Percentiles rank a stretch among this genome's conserved stretches.
These are phyloP conservation scores for Rhadina sibilatrix DNA, from an alignment of 2,113 vertebrate species.

Conservation along the genomic window DNA sequence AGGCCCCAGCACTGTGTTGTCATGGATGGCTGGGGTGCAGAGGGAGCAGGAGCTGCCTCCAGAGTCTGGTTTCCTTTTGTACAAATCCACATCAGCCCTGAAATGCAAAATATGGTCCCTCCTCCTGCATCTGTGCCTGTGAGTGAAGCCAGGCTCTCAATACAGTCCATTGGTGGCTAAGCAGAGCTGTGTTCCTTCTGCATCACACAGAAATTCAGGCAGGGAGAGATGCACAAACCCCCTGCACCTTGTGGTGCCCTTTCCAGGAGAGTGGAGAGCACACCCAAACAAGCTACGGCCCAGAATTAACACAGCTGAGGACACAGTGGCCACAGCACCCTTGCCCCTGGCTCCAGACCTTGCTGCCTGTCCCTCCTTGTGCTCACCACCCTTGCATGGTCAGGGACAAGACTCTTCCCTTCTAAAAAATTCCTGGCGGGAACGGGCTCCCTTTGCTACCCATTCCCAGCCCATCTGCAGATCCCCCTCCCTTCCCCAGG, in stretches of 20 bases:
- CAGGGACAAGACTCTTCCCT: background rate
- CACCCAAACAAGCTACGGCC: background rate
- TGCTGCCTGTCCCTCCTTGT: fast-evolving
- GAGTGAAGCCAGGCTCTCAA: background rate
- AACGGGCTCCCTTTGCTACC: background rate
- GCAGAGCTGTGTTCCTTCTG: background rate
- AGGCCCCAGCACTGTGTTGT: background rate
- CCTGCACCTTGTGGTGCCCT: background rate
- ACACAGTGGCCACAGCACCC: background rate
- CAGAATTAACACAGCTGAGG: background rate
- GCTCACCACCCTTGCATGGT: background rate
- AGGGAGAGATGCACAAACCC: background rate
- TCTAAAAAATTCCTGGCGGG: background rate
- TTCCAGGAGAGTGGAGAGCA: background rate
- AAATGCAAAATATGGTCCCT: background rate
- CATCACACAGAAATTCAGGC: background rate
- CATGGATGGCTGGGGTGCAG: background rate
- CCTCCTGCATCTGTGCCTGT: background rate
- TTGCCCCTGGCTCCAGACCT: background rate
- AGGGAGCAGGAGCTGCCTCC: background rate
- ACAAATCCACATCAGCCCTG: background rate
- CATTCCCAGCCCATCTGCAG: background rate
- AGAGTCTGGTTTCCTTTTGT: background rate
- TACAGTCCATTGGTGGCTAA: background rate
- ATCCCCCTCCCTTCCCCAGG: background rate